Evolutionary conservation across 2,113 vertebrate genomes (phyloP), one percentile per base, ranked within the genome.

Genomic region (Cephalophus harveyi): DNA sequence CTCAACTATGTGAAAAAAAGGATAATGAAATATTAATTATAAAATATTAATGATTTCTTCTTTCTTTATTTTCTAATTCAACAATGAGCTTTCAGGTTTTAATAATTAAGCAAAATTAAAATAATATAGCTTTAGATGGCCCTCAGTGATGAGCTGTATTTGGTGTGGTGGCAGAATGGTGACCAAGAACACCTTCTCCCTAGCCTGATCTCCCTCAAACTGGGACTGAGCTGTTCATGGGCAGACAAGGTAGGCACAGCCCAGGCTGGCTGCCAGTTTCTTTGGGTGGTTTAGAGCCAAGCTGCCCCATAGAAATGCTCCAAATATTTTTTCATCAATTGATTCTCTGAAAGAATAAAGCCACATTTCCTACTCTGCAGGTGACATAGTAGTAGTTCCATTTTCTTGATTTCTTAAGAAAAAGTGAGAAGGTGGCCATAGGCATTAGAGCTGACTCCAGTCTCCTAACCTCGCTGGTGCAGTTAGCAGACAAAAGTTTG

Each of bases 351-450:
- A 33, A 55, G 14, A 85, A 8, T 40, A 36, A 93, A 27, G 11
- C 48, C 23, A 23, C 19, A 19, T 46, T 74, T 50, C 79, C 23
- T 33, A 59, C 2, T 11, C 11, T 33, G 79, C 4, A 10, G 57
- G 15, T 21, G 46, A 36, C 52, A 71, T 48, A 54, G 46, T 40
- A 7, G 6, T 13, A 60, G 30, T 50, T 50, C 52, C 91, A 83
- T 95, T 97, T 97, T 67, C 94, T 97, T 94, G 79, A 67, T 88
- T 50, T 97, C 96, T 91, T 93, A 76, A 95, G 95, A 52, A 91
- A 91, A 82, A 67, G 19, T 23, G 60, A 87, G 92, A 0, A 0
- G 0, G 54, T 95, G 48, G 33, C 1, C 23, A 30, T 85, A 85
- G 86, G 62, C 54, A 79, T 76, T 25, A 5, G 27, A 10, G 46